Percentiles rank a stretch among this genome's conserved stretches.
phyloP scores from a whole-genome alignment of 2,113 vertebrate genomes.

The Tricholaema leucomelas region DNA sequence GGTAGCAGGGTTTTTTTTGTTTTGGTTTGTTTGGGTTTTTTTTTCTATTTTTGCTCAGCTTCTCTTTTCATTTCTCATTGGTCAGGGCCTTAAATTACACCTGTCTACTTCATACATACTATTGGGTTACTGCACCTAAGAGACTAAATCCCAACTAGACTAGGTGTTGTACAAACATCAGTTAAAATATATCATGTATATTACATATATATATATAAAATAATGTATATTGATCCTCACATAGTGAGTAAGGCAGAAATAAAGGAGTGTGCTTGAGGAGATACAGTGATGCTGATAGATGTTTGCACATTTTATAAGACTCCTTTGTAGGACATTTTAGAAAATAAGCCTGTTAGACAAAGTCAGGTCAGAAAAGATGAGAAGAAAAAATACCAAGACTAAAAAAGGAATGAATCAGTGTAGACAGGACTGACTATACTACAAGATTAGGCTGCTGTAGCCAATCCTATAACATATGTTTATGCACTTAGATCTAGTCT shows the following conservation, averaged over 20 bases:
- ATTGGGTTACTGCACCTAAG: not conserved
- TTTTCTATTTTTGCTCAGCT: not conserved
- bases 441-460: not conserved
- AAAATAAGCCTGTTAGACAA: not conserved
- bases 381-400: not conserved
- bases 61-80: not conserved
- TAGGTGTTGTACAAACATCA: not conserved
- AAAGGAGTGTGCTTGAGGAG: not conserved
- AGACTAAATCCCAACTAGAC: not conserved
- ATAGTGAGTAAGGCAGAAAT: not conserved
- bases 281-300: not conserved
- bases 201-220: no score
- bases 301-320: not conserved
- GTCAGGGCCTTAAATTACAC: not conserved
- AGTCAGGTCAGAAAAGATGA: not conserved
- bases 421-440: not conserved
- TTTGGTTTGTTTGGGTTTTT: no score
- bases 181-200: no score
- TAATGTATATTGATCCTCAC: no score
- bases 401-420: accelerated
- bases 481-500: not conserved
- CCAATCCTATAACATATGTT: not conserved
- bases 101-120: not conserved
- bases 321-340: not conserved
- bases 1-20: not conserved